phyloP scores from a whole-genome alignment of 2,113 vertebrate species.

The Muscicapa adusta region DNA sequence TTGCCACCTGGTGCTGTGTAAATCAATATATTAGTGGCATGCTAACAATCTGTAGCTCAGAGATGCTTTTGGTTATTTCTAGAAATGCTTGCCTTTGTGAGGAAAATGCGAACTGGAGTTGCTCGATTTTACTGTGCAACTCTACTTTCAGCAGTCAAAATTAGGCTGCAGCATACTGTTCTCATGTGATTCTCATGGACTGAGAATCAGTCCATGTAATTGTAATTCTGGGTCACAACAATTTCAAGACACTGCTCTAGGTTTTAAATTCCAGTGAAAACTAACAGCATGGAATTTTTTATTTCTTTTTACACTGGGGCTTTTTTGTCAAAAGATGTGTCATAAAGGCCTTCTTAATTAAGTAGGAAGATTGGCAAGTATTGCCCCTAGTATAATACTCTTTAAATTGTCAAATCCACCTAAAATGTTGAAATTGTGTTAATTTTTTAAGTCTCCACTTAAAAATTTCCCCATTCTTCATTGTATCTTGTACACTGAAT shows the following conservation, averaged over 20 bases:
- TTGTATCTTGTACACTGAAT: not conserved
- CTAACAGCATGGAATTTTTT: not conserved
- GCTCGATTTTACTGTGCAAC: not conserved
- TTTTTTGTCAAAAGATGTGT: not conserved
- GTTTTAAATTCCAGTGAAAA: not conserved
- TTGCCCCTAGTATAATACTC: not conserved
- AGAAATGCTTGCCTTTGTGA: not conserved
- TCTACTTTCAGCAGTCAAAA: not conserved
- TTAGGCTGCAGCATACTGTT: not conserved
- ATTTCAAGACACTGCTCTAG: not conserved
- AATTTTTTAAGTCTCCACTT: not conserved
- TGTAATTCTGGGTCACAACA: not conserved
- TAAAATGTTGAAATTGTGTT: not conserved
- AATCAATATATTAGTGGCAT: not conserved
- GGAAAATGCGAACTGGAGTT: not conserved
- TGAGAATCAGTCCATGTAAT: too few species aligned
- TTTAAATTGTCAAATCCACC: not conserved
- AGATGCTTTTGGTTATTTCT: not conserved
- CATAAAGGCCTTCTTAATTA: not conserved
- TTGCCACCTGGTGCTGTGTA: not conserved
- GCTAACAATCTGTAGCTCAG: not conserved
- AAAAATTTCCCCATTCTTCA: not conserved
- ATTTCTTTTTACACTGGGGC: accelerated
- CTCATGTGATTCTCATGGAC: not conserved
- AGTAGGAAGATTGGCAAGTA: not conserved